Evolutionary conservation across 2,797 vertebrate genomes (phyloP).

Genomic region (Caiman crocodilus): DNA sequence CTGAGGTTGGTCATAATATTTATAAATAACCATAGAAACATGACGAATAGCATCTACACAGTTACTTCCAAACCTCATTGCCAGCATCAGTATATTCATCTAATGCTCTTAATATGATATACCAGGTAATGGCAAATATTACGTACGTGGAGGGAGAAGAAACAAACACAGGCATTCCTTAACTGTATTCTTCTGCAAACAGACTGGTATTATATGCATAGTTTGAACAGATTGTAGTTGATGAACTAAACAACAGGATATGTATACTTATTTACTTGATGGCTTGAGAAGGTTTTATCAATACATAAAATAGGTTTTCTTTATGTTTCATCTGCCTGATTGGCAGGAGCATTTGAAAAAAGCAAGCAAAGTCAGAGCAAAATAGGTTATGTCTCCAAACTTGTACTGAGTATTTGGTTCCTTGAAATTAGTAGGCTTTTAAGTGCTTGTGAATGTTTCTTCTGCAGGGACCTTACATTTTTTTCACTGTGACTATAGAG

Average conservation of each 20-base stretch:
- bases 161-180: conserved; percentile 35
- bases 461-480: neutral
- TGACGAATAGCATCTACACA: conserved; percentile 59
- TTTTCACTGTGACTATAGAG: conserved; percentile 35
- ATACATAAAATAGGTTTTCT: conserved; percentile 45
- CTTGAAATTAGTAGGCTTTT: conserved; percentile 46
- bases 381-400: conserved; percentile 53
- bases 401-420: conserved; percentile 29
- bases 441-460: conserved; percentile 68
- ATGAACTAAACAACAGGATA: conserved; percentile 59
- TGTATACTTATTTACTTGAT: conserved; percentile 38
- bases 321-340: conserved; percentile 20
- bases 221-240: conserved; percentile 14
- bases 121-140: conserved; percentile 59
- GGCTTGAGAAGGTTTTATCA: conserved; percentile 37
- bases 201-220: neutral
- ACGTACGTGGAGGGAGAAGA: conserved; percentile 34
- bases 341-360: neutral
- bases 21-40: conserved; percentile 76
- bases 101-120: conserved; percentile 53
- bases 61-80: conserved; percentile 64
- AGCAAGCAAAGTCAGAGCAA: conserved; percentile 32
- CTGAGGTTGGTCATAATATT: conserved; percentile 73
- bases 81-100: conserved; percentile 52
- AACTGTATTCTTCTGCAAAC: conserved; percentile 10